phyloP scores from a whole-genome alignment of 2,888 invertebrate genomes.

The Chrysopilus asiliformis region DNA sequence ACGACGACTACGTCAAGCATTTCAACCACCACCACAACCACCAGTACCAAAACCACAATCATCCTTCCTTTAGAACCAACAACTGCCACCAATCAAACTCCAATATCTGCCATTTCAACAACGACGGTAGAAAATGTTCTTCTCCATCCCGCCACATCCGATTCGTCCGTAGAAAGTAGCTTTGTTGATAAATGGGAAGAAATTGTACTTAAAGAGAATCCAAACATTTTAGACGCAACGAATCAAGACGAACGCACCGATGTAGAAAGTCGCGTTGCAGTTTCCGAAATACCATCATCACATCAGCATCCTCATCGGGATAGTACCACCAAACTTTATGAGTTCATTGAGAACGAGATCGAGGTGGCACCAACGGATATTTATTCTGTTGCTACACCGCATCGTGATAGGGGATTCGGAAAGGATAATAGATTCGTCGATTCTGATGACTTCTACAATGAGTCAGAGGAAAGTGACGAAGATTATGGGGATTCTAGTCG shows the following conservation, averaged over 20 bases:
- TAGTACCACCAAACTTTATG: not conserved
- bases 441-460: conserved; percentile 1
- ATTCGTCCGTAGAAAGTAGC: too few species aligned
- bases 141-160: too few species aligned
- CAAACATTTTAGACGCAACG: too few species aligned
- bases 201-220: too few species aligned
- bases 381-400: not conserved
- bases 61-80: not conserved
- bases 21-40: not conserved
- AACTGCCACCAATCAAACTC: conserved; percentile 7
- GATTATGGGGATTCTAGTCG: not conserved
- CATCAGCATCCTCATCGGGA: too few species aligned
- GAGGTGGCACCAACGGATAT: not conserved
- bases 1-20: conserved; percentile 1
- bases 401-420: conserved; percentile 1
- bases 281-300: too few species aligned
- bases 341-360: not conserved
- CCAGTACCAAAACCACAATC: not conserved
- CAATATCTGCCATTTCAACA: conserved; percentile 5
- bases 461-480: conserved; percentile 1
- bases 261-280: too few species aligned
- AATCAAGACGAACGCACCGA: too few species aligned
- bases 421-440: conserved; percentile 4
- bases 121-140: too few species aligned
- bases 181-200: too few species aligned